Conservation (phyloP, 2,888 invertebrate species). For the Apodemia hepburni region DNA sequence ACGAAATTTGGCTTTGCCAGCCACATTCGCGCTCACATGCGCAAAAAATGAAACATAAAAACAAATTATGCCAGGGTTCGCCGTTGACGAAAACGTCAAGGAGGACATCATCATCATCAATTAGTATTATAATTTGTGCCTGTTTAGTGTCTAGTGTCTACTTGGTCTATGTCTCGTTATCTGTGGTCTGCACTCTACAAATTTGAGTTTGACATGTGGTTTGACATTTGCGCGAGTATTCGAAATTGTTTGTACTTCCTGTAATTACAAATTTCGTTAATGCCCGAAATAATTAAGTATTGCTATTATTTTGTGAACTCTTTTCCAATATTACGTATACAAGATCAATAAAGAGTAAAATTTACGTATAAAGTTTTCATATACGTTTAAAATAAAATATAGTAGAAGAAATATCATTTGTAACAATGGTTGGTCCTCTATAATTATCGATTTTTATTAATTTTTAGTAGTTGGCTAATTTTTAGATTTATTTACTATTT, state of each 20-base stretch:
- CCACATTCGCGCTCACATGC: too few species aligned
- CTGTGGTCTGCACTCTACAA: too few species aligned
- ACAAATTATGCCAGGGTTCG: too few species aligned
- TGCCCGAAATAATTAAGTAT: neutral
- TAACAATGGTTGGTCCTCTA: slow-evolving; percentile 10
- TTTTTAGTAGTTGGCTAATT: slow-evolving; percentile 8
- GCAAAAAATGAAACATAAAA: too few species aligned
- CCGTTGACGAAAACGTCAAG: too few species aligned
- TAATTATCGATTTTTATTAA: slow-evolving; percentile 21
- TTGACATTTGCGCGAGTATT: slow-evolving; percentile 21
- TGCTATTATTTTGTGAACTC: neutral
- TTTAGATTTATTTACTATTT: slow-evolving; percentile 24
- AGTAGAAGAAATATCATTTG: neutral
- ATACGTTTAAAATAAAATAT: neutral
- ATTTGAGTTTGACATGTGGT: too few species aligned
- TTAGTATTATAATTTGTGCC: too few species aligned
- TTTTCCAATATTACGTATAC: neutral
- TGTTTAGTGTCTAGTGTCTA: too few species aligned
- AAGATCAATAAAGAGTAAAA: neutral
- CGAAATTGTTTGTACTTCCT: neutral
- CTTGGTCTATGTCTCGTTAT: too few species aligned
- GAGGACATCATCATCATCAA: too few species aligned
- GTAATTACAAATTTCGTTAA: too few species aligned
- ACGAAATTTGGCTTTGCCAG: too few species aligned
- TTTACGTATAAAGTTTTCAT: neutral